Percentiles rank a stretch among this genome's conserved stretches.
Evolutionary conservation across 1,140 invertebrate species (phyloP).

Genomic region (Hypothenemus hampei): DNA sequence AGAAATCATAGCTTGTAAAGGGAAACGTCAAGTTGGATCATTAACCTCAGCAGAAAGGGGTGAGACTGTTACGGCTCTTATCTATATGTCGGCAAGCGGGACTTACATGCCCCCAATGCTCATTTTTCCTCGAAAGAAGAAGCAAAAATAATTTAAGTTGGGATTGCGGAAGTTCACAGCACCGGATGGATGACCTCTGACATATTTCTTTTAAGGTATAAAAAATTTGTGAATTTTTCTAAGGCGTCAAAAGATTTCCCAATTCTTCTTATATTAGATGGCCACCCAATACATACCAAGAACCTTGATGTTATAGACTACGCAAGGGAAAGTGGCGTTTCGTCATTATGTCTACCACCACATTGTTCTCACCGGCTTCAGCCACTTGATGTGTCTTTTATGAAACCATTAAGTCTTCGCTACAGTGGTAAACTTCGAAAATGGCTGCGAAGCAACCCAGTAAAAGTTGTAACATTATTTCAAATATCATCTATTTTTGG

Average conservation of each 20-base stretch:
- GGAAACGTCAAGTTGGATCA: slow-evolving; percentile 32
- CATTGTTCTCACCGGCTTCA: slow-evolving; percentile 44
- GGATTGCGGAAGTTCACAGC: slow-evolving; percentile 28
- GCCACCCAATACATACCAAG: slow-evolving; percentile 34
- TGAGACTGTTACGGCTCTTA: slow-evolving; percentile 20
- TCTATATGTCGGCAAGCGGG: slow-evolving; percentile 21
- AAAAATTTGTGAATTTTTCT: slow-evolving; percentile 37
- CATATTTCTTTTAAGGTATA: slow-evolving; percentile 41
- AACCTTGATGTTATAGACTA: slow-evolving; percentile 39
- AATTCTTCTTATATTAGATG: slow-evolving; percentile 34
- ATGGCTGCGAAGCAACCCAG: slow-evolving; percentile 39
- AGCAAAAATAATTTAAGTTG: slow-evolving; percentile 29
- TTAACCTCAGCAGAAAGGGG: slow-evolving; percentile 48
- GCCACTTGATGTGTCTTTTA: slow-evolving; percentile 43
- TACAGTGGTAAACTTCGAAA: slow-evolving; percentile 26
- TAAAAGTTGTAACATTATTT: slow-evolving; percentile 35
- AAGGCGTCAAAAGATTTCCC: slow-evolving; percentile 28
- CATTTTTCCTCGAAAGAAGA: slow-evolving; percentile 33
- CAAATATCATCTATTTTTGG: slow-evolving; percentile 29
- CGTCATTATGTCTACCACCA: slow-evolving; percentile 40
- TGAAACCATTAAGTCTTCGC: slow-evolving; percentile 42
- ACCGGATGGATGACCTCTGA: slow-evolving; percentile 37
- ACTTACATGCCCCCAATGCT: slow-evolving; percentile 38
- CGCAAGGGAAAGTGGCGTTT: slow-evolving; percentile 38
- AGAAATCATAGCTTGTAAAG: slow-evolving; percentile 5